Evolutionary conservation across 2,113 vertebrate species (phyloP), one percentile per base, ranked within the genome.

Genomic region (Osmerus mordax): DNA sequence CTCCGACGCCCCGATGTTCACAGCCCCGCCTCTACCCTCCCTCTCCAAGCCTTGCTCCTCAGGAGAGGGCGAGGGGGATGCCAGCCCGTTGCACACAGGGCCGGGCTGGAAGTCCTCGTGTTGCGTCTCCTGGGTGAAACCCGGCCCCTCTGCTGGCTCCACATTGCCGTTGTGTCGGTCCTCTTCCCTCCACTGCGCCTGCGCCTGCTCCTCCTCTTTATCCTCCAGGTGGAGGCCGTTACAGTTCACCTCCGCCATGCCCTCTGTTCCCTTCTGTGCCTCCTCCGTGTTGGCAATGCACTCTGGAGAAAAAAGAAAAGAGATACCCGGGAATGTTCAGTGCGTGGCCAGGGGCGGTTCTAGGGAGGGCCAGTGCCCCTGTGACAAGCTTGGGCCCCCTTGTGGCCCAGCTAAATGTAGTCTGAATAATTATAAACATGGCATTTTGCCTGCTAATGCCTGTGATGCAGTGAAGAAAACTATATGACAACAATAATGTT

Each of bases 141-240:
- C 51, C 52, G 65, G 52, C 41, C 87, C 80, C 21, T 75, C 82
- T 70, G 67, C 69, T 9, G 71, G 87, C 81, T 78, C 86, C 75
- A 90, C 74, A 53, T 96, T 96, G 83, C 95, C 95, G 5, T 96
- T 97, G 81, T 91, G 93, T 13, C 94, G 93, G 84, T 95, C 95
- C 70, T 96, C 93, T 64, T 92, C 89, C 2, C 91, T 91, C 55
- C 74, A 87, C 41, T 72, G 83, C 18, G 92, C 91, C 81, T 89
- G 82, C 1, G 87, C 90, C 36, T 75, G 87, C 12, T 87, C 89
- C 18, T 89, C 80, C 0, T 83, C 86, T 70, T 76, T 69, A 3
- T 85, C 78, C 53, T 83, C 89, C 47, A 89, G 75, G 23, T 87
- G 78, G 55, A 72, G 89, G 65, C 96, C 96, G 1, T 99, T 99